Base-by-base conservation (phyloP, 2,113 vertebrate species). In the Ifrita kowaldi region DNA sequence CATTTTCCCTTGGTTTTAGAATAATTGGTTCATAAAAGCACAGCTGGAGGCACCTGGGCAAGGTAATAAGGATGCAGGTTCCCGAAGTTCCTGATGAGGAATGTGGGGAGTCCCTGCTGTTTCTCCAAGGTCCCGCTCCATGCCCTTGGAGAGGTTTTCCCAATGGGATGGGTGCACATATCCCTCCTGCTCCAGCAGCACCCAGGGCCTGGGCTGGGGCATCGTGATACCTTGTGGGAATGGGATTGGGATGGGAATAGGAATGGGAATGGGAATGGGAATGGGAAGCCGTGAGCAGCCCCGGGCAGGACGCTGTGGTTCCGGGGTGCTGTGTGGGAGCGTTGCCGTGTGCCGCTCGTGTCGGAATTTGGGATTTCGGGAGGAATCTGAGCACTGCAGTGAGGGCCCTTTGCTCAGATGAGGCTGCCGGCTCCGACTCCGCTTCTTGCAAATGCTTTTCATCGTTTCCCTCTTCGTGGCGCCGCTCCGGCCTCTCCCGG, bases 161-260 rank as follows among this genome's bases (percentile, higher is more conserved):
- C 22, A 3, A 27, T 37, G 84, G 57, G 49, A 4, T 19, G 57
- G 50, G 11, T 6, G 46, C 30, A 13, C 21, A 0, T 4, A 32
- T 24, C 19, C 56, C 19, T 50, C 33, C 56, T 13, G 11, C n/a
- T 44, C 26, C 3, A 3, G 18, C 41, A 2, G 3, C 35, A 3
- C 11, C 1, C 22, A 16, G 26, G 39, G 8, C 22, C 24, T 12
- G 21, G 33, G 35, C 53, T 6, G 4, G 62, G 30, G 27, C 15
- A 3, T 3, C 4, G 2, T 3, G 5, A 3, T 2, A 27, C 30
- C 3, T 0, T 13, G 16, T 20, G 37, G 56, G 7, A 23, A 30
- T 37, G 55, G 7, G 5, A 53, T 2, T 3, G 26, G 46, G 5
- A 3, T 3, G 26, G 46, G 5, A 35, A 7, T 1, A 24, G 19